A percentile compares a stretch with the other conserved stretches of the same genome.
phyloP scores from a whole-genome alignment of 2,113 vertebrate genomes.

The Falco punctatus region DNA sequence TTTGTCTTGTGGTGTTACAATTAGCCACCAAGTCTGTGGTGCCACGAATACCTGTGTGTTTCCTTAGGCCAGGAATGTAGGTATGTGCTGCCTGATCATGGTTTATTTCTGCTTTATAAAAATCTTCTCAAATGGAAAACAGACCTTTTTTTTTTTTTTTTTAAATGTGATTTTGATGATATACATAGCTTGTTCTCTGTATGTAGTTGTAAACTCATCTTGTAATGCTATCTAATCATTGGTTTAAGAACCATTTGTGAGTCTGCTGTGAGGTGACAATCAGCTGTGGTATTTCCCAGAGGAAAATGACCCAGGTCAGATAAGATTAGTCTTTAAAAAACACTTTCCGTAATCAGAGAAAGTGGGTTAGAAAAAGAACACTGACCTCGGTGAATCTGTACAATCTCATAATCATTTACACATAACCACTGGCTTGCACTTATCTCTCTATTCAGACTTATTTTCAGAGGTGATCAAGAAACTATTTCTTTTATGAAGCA shows the following conservation, averaged over 20 bases:
- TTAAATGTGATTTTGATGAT: background rate
- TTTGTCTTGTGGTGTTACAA: background rate
- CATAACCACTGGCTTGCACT: background rate
- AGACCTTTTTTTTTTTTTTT: background rate
- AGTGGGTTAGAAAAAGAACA: conserved; percentile 6
- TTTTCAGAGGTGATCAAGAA: background rate
- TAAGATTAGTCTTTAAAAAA: background rate
- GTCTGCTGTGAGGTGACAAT: background rate
- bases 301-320: background rate
- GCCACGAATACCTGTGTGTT: background rate
- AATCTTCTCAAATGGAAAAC: background rate
- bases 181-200: background rate
- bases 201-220: background rate
- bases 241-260: background rate
- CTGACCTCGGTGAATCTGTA: background rate
- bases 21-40: background rate
- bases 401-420: background rate
- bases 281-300: background rate
- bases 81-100: background rate
- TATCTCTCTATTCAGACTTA: background rate
- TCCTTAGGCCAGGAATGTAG: background rate
- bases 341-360: background rate
- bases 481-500: background rate
- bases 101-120: background rate
- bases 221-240: background rate